These are phyloP conservation scores for Hydrolagus affinis DNA, from an alignment of 2,113 vertebrate genomes.

Conservation along the genomic window DNA sequence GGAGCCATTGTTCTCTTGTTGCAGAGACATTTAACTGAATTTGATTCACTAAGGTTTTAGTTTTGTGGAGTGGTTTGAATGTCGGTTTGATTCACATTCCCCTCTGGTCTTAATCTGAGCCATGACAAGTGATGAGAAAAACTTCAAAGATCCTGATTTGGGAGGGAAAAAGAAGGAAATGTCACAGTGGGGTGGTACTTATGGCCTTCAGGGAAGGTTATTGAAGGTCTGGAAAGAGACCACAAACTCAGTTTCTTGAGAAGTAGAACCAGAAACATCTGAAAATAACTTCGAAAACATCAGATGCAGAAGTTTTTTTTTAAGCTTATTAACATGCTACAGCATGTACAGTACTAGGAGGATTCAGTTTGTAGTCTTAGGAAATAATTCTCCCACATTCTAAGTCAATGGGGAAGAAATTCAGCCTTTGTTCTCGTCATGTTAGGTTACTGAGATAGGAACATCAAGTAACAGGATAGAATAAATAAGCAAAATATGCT, in stretches of 20 bases:
- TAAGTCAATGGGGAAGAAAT: background rate
- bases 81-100: background rate
- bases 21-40: too few relatives aligned
- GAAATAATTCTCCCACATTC: background rate
- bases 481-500: background rate
- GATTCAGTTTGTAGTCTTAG: background rate
- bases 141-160: background rate
- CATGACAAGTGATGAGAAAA: background rate
- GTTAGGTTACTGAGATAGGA: background rate
- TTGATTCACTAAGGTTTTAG: too few relatives aligned
- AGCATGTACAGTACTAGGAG: background rate
- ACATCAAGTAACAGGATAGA: background rate
- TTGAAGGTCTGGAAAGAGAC: too few relatives aligned
- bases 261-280: too few relatives aligned
- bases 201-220: background rate
- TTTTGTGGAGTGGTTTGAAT: background rate
- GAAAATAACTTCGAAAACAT: background rate
- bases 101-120: background rate
- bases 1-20: too few relatives aligned
- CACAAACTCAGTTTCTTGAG: too few relatives aligned
- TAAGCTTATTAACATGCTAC: background rate
- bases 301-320: background rate
- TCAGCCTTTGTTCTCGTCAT: too few relatives aligned
- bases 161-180: background rate
- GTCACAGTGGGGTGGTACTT: background rate